These are phyloP conservation scores for Hyposoter dolosus DNA, from an alignment of 2,888 invertebrate genomes.

Conservation along the genomic window DNA sequence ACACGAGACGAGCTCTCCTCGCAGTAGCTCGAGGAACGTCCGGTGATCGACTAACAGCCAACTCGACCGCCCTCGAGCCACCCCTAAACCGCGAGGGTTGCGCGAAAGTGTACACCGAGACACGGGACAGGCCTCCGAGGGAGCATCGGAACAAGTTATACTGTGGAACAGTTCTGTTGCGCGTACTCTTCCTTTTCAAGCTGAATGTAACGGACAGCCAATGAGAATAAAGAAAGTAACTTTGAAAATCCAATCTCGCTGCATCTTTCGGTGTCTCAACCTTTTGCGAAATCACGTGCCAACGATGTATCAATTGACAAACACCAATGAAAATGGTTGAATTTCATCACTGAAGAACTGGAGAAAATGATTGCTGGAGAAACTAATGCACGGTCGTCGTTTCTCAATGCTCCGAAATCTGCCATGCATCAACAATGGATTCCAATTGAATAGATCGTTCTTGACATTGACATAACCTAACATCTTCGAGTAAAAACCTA, in stretches of 20 bases:
- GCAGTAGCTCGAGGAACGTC: slow-evolving; percentile 65
- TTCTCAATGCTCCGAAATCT: neutral
- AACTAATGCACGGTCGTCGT: neutral
- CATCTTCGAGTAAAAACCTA: neutral
- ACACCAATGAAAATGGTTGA: neutral
- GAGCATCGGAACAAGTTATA: slow-evolving; percentile 33
- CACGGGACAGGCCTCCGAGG: slow-evolving; percentile 12
- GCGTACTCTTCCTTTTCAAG: slow-evolving; percentile 5
- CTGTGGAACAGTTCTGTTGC: neutral
- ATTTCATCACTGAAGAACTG: neutral
- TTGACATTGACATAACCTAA: neutral
- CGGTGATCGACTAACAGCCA: slow-evolving; percentile 68
- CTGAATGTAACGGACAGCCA: slow-evolving; percentile 25
- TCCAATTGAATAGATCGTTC: neutral
- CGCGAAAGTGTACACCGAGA: slow-evolving; percentile 25
- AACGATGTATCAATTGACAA: neutral
- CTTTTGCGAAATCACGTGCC: neutral
- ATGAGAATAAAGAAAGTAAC: slow-evolving; percentile 16
- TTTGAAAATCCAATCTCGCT: slow-evolving; percentile 44
- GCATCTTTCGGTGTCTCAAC: slow-evolving; percentile 14
- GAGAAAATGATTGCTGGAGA: neutral
- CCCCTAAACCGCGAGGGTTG: slow-evolving; percentile 54
- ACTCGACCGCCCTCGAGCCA: slow-evolving; percentile 51
- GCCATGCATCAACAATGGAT: neutral
- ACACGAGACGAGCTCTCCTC: slow-evolving; percentile 10